phyloP scores from a whole-genome alignment of 1,140 invertebrate genomes.

The Zaprionus camerounensis region DNA sequence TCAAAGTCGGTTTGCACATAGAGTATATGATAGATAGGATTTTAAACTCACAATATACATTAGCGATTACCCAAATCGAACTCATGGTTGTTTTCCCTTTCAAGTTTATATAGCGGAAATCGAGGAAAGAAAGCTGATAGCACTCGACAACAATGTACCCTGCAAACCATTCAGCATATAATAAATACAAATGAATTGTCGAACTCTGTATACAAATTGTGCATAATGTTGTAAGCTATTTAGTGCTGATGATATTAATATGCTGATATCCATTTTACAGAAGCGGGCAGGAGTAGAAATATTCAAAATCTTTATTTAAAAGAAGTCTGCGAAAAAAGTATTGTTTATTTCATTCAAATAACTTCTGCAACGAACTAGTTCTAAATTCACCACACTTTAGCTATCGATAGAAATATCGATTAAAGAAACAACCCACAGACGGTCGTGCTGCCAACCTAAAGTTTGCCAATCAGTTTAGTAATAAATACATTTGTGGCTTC shows the following conservation, averaged over 20 bases:
- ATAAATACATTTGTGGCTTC: too few relatives aligned
- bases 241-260: too few relatives aligned
- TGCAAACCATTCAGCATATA: neutral
- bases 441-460: too few relatives aligned
- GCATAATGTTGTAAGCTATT: too few relatives aligned
- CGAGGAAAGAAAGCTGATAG: neutral
- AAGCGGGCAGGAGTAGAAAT: too few relatives aligned
- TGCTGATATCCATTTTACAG: too few relatives aligned
- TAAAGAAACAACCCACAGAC: neutral
- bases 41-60: conserved; percentile 63
- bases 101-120: neutral
- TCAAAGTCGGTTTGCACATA: conserved; percentile 55
- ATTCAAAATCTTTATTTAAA: too few relatives aligned
- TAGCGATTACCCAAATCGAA: neutral
- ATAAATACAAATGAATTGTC: too few relatives aligned
- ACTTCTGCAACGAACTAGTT: too few relatives aligned
- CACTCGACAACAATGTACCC: neutral
- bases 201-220: too few relatives aligned
- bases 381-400: neutral
- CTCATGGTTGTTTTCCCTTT: conserved; percentile 16
- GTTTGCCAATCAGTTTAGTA: neutral
- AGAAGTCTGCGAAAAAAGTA: too few relatives aligned
- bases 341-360: too few relatives aligned
- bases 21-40: conserved; percentile 62
- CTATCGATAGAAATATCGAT: conserved; percentile 10